Evolutionary conservation across 2,888 invertebrate genomes (phyloP).

Genomic region (Oscheius myriophilus): DNA sequence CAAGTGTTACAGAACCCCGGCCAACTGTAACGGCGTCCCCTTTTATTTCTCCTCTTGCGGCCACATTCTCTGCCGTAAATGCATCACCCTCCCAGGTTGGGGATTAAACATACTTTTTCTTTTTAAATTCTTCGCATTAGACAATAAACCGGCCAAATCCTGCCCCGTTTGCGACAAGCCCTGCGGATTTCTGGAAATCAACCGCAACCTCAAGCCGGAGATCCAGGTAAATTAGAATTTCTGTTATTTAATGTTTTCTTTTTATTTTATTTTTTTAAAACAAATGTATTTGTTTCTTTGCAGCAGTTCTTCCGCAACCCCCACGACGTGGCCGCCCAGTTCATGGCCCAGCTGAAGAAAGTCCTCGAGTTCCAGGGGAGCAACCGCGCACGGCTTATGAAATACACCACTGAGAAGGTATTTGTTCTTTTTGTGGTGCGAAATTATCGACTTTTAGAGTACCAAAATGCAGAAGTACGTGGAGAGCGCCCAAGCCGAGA

Average conservation of each 20-base stretch:
- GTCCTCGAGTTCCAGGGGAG: slow-evolving; percentile 16
- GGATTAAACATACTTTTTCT: too few relatives aligned
- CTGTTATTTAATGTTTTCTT: neutral
- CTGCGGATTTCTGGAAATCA: neutral
- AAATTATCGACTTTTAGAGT: neutral
- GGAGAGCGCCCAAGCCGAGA: neutral
- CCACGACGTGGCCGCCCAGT: slow-evolving; percentile 14
- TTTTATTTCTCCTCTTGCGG: slow-evolving; percentile 21
- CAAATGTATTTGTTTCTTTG: neutral
- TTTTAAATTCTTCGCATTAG: too few relatives aligned
- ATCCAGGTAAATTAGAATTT: neutral
- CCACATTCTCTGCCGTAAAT: slow-evolving; percentile 16
- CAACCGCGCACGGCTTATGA: slow-evolving; percentile 7
- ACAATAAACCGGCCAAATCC: neutral
- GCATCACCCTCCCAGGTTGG: slow-evolving; percentile 4
- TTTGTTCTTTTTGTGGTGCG: neutral
- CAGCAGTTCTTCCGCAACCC: slow-evolving; percentile 22
- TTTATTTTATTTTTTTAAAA: neutral
- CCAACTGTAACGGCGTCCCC: neutral
- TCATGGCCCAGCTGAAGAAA: slow-evolving; percentile 24
- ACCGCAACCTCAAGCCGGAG: slow-evolving; percentile 10
- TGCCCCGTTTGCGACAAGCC: slow-evolving; percentile 4
- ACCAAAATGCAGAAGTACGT: slow-evolving; percentile 13
- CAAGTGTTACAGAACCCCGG: slow-evolving; percentile 4
- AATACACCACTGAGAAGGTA: slow-evolving; percentile 11